phyloP scores from a whole-genome alignment of 2,888 invertebrate species.

The Drosophila mimica region DNA sequence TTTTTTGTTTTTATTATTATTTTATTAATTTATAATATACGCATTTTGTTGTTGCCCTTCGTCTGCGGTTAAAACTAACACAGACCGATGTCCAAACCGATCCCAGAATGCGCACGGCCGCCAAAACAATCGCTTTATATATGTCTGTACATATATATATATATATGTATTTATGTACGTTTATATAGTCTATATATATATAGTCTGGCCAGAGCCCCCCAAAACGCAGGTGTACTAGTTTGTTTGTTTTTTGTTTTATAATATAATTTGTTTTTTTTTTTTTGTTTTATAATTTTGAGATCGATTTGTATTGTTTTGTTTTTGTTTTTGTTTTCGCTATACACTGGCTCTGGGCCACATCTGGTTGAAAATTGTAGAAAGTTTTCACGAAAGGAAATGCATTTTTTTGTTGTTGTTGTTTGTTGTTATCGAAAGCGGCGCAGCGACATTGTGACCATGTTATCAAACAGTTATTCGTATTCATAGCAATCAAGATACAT shows the following conservation, averaged over 20 bases:
- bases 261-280: slow-evolving; percentile 61
- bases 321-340: slow-evolving; percentile 30
- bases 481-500: slow-evolving; percentile 34
- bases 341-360: slow-evolving; percentile 35
- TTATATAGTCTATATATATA: slow-evolving; percentile 7
- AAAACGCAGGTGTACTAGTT: slow-evolving; percentile 20
- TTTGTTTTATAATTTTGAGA: slow-evolving; percentile 76
- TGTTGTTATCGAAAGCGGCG: slow-evolving; percentile 1
- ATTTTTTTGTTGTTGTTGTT: slow-evolving; percentile 1
- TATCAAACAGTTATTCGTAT: slow-evolving; percentile 33
- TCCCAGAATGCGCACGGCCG: slow-evolving; percentile 42
- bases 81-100: slow-evolving; percentile 28
- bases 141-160: not conserved
- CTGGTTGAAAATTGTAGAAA: slow-evolving; percentile 22
- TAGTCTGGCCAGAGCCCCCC: slow-evolving; percentile 42
- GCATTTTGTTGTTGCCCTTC: slow-evolving; percentile 61
- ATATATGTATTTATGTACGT: slow-evolving; percentile 1
- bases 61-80: slow-evolving; percentile 14
- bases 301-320: slow-evolving; percentile 65
- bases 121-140: slow-evolving; percentile 21
- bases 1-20: not conserved
- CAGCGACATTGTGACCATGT: slow-evolving; percentile 32
- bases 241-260: slow-evolving; percentile 40
- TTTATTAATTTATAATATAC: slow-evolving; percentile 20
- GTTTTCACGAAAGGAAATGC: slow-evolving; percentile 1